These are phyloP conservation scores for Ariolimax columbianus DNA, from an alignment of 2,888 invertebrate genomes.

Conservation along the genomic window DNA sequence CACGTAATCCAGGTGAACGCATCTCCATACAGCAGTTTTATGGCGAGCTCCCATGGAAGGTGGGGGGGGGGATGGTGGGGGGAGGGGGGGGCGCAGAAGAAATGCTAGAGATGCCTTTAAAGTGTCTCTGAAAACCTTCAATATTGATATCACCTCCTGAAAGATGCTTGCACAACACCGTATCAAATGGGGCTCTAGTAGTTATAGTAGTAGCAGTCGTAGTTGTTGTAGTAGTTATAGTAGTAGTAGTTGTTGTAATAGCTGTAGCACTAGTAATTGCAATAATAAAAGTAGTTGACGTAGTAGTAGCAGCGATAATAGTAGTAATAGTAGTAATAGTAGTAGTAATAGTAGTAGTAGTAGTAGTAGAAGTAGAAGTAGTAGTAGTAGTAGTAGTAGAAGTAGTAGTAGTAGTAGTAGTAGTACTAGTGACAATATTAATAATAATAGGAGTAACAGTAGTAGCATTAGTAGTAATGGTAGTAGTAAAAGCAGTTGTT, in stretches of 20 bases:
- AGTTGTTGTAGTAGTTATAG: neutral
- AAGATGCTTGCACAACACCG: no score
- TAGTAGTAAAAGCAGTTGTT: no score
- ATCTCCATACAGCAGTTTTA: no score
- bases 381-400: constrained; percentile 6
- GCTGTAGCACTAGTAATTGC: neutral
- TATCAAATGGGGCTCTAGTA: neutral
- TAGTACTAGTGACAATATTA: neutral
- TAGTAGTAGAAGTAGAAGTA: neutral
- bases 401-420: constrained; percentile 8
- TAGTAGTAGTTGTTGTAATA: neutral
- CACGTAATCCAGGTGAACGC: no score
- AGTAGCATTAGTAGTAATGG: no score
- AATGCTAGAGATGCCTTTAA: no score
- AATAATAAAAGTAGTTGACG: neutral
- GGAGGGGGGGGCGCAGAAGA: no score
- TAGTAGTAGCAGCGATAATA: neutral
- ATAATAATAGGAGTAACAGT: no score
- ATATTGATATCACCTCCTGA: no score
- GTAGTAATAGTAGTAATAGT: neutral
- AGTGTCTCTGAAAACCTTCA: no score
- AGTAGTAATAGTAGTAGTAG: constrained; percentile 8
- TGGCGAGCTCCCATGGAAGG: no score
- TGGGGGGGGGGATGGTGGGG: no score
- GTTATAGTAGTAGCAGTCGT: neutral